Percentiles rank a stretch among this genome's conserved stretches.
phyloP scores from a whole-genome alignment of 2,888 invertebrate species.

The Andrena marginata region DNA sequence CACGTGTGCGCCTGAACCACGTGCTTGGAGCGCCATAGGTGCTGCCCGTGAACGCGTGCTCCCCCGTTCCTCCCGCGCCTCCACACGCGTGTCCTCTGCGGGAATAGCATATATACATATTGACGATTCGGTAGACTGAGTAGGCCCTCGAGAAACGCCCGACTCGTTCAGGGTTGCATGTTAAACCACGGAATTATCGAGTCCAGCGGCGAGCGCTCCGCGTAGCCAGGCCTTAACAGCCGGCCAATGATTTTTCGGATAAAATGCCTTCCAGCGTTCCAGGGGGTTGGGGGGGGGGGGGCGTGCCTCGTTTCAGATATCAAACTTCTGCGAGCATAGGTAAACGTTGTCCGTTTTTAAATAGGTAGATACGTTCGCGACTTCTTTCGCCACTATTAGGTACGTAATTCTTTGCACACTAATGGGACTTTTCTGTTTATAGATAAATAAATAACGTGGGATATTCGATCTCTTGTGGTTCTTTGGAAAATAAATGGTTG shows the following conservation, averaged over 20 bases:
- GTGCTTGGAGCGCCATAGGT: slow-evolving; percentile 42
- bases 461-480: too few relatives aligned
- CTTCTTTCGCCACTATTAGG: too few relatives aligned
- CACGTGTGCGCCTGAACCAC: slow-evolving; percentile 61
- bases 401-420: too few relatives aligned
- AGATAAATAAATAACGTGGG: too few relatives aligned
- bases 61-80: neutral
- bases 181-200: slow-evolving; percentile 43
- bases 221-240: neutral
- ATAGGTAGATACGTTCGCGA: too few relatives aligned
- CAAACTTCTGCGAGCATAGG: too few relatives aligned
- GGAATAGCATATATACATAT: slow-evolving; percentile 28
- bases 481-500: too few relatives aligned
- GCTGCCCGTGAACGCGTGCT: slow-evolving; percentile 9
- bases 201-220: neutral
- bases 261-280: neutral
- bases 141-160: slow-evolving; percentile 49
- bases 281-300: too few relatives aligned
- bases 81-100: slow-evolving; percentile 6
- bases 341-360: too few relatives aligned
- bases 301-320: too few relatives aligned
- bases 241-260: neutral
- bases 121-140: slow-evolving; percentile 42
- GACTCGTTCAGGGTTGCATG: slow-evolving; percentile 65
- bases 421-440: too few relatives aligned